Evolutionary conservation across 2,888 invertebrate species (phyloP).

Genomic region (Itoplectis maculator): DNA sequence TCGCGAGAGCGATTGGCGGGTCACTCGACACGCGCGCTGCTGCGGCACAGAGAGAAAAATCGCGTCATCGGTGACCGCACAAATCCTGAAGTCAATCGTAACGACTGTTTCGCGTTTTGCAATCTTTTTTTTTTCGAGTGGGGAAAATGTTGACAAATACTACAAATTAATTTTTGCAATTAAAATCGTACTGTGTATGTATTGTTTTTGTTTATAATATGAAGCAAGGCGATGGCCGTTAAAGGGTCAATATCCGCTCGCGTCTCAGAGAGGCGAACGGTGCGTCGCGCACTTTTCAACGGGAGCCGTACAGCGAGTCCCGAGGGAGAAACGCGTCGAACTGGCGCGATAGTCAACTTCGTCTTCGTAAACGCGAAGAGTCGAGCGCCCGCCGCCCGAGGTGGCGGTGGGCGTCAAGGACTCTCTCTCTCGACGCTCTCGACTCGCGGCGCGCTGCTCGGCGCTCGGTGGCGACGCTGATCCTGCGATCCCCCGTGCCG

Average conservation of each 20-base stretch:
- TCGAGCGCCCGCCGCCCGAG: slow-evolving; percentile 46
- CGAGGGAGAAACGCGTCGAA: slow-evolving; percentile 20
- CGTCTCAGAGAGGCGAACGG: neutral
- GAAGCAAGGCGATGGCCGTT: neutral
- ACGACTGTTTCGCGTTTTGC: too few species aligned
- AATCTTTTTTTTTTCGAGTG: neutral
- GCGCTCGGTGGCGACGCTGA: slow-evolving; percentile 67
- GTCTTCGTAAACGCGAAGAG: slow-evolving; percentile 50
- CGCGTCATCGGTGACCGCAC: too few species aligned
- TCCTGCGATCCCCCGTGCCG: slow-evolving; percentile 54
- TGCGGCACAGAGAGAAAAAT: too few species aligned
- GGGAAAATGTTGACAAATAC: too few species aligned
- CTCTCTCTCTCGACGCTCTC: slow-evolving; percentile 71
- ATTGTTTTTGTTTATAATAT: neutral
- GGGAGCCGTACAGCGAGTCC: neutral
- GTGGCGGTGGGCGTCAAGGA: slow-evolving; percentile 82
- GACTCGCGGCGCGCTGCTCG: slow-evolving; percentile 61
- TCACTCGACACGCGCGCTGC: too few species aligned
- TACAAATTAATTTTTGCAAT: too few species aligned
- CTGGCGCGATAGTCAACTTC: slow-evolving; percentile 30
- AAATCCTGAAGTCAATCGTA: too few species aligned
- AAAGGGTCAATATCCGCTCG: neutral
- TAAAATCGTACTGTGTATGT: too few species aligned
- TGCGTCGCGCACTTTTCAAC: slow-evolving; percentile 12
- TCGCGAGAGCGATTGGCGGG: slow-evolving; percentile 11